A percentile compares a stretch with the other conserved stretches of the same genome.
Evolutionary conservation across 2,113 vertebrate species (phyloP).

Genomic region (Uropsilus gracilis): DNA sequence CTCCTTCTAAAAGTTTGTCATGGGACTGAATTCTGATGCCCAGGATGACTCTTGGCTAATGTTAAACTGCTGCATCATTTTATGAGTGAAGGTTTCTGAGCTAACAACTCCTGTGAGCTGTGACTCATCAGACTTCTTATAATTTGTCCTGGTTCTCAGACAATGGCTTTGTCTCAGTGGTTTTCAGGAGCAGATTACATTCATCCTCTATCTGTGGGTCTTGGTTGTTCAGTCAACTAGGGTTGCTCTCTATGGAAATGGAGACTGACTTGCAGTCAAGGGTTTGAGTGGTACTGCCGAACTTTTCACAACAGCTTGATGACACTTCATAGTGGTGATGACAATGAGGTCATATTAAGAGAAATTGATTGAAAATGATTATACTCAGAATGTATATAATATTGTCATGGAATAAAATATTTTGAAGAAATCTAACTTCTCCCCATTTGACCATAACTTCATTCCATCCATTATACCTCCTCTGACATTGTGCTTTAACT

Average conservation of each 20-base stretch:
- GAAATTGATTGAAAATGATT: no score
- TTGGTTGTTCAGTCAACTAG: not conserved
- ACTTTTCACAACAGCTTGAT: not conserved
- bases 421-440: not conserved
- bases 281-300: not conserved
- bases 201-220: constrained; percentile 4
- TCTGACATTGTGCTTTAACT: not conserved
- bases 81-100: not conserved
- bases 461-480: not conserved
- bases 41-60: not conserved
- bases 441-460: not conserved
- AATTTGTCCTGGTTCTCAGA: constrained; percentile 40
- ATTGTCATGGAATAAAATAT: no score
- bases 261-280: not conserved
- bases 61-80: not conserved
- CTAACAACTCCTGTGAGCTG: not conserved
- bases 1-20: not conserved
- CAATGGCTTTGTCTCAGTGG: not conserved
- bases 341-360: no score
- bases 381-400: no score
- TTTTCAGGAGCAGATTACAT: constrained; percentile 33
- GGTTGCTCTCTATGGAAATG: not conserved
- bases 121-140: constrained; percentile 54
- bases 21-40: not conserved
- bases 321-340: not conserved